phyloP scores from a whole-genome alignment of 2,797 vertebrate species.

The Cyprinella venusta region DNA sequence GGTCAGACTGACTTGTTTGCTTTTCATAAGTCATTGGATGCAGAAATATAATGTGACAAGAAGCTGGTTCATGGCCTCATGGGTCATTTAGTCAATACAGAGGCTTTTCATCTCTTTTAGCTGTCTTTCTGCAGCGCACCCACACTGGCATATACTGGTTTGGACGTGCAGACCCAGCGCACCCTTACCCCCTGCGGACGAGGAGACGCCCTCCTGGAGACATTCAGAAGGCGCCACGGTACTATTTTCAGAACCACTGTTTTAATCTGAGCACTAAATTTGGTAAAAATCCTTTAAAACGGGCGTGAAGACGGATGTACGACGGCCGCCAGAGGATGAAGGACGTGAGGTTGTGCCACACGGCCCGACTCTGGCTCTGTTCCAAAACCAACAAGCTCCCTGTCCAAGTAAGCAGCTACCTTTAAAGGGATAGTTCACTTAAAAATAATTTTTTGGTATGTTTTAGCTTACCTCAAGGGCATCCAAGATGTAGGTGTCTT shows the following conservation, averaged over 20 bases:
- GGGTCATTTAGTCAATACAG: constrained; percentile 10
- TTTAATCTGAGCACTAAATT: constrained; percentile 36
- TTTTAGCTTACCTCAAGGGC: no score
- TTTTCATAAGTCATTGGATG: constrained; percentile 9
- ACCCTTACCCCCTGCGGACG: neutral
- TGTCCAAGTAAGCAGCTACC: neutral
- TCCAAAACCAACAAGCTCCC: neutral
- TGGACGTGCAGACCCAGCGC: constrained; percentile 26
- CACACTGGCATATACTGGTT: neutral
- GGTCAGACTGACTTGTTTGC: constrained; percentile 9
- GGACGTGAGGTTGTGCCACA: constrained; percentile 1
- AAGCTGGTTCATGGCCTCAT: neutral
- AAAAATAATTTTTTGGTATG: no score
- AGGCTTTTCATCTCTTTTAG: constrained; percentile 8
- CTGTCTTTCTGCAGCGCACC: neutral
- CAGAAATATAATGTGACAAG: neutral
- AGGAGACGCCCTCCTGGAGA: constrained; percentile 17
- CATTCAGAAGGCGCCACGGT: neutral
- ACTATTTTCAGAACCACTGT: constrained; percentile 40
- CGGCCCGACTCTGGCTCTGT: neutral
- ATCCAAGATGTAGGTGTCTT: no score
- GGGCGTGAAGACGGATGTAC: neutral
- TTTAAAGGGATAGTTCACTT: no score
- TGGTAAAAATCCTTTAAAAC: constrained; percentile 40
- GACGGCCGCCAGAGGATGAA: neutral